A percentile compares a stretch with the other conserved stretches of the same genome.
Evolutionary conservation across 2,113 vertebrate genomes (phyloP).

Genomic region (Microcebus jonahi): DNA sequence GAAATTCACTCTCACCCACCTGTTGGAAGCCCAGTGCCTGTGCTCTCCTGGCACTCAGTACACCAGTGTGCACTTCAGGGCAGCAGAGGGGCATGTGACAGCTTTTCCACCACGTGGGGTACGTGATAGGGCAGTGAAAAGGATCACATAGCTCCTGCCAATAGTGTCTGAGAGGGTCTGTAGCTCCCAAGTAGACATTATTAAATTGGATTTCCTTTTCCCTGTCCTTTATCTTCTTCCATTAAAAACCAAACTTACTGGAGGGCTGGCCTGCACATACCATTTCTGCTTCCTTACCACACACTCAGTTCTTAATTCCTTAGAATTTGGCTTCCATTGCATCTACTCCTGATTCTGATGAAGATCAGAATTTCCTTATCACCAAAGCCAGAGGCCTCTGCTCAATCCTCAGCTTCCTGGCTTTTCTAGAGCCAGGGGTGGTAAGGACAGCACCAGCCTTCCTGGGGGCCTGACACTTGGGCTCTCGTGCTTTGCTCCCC

Average conservation of each 20-base stretch:
- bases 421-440: not conserved
- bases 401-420: not conserved
- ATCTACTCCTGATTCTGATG: not conserved
- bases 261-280: not conserved
- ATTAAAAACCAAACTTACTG: not conserved
- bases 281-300: not conserved
- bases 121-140: not conserved
- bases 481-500: not conserved
- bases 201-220: not conserved
- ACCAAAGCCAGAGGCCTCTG: not conserved
- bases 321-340: not conserved
- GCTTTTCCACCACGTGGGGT: not conserved
- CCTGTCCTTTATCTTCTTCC: not conserved
- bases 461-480: not conserved
- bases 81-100: not conserved
- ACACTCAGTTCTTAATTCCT: not conserved
- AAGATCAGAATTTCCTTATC: not conserved
- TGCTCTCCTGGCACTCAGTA: not conserved
- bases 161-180: not conserved
- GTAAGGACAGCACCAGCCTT: not conserved
- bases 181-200: not conserved
- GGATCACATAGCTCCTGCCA: not conserved
- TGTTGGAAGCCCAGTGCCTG: not conserved
- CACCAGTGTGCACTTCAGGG: not conserved
- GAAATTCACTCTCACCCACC: not conserved